These are phyloP conservation scores for Eristalis pertinax DNA, from an alignment of 2,888 invertebrate genomes.

Conservation along the genomic window DNA sequence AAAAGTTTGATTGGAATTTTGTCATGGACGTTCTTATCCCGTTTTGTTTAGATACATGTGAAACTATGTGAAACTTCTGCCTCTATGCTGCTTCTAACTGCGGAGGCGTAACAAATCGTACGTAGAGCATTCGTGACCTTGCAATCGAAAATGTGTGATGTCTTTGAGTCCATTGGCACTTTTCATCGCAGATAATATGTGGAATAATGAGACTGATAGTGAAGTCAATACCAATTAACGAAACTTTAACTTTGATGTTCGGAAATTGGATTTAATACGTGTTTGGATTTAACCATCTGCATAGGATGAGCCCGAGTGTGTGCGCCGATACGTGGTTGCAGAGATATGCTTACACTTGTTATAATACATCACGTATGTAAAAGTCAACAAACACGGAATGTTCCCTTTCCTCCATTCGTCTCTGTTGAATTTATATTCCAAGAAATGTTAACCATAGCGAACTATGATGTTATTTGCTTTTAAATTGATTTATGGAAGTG, in stretches of 20 bases:
- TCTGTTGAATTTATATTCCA: too few species aligned
- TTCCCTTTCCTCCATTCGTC: not conserved
- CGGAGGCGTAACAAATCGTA: not conserved
- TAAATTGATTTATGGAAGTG: too few species aligned
- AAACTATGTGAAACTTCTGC: not conserved
- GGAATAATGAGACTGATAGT: conserved; percentile 4
- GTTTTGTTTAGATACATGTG: not conserved
- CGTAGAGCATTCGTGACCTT: not conserved
- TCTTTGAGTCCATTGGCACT: not conserved
- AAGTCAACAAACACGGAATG: not conserved
- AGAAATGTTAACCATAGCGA: too few species aligned
- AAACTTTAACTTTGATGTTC: conserved; percentile 58
- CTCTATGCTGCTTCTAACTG: not conserved
- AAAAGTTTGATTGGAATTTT: conserved; percentile 66
- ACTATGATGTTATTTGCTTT: too few species aligned
- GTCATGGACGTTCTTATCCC: conserved; percentile 40
- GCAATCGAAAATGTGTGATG: not conserved
- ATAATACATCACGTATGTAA: conserved; percentile 17
- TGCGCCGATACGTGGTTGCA: conserved; percentile 27
- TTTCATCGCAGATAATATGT: not conserved
- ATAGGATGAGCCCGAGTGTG: not conserved
- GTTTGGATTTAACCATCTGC: conserved; percentile 20
- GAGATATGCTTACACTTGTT: conserved; percentile 10
- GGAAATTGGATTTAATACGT: conserved; percentile 66
- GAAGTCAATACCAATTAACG: conserved; percentile 60